A percentile compares a stretch with the other conserved stretches of the same genome.
Conservation (phyloP, 2,888 invertebrate species). For the Gibbula magus region DNA sequence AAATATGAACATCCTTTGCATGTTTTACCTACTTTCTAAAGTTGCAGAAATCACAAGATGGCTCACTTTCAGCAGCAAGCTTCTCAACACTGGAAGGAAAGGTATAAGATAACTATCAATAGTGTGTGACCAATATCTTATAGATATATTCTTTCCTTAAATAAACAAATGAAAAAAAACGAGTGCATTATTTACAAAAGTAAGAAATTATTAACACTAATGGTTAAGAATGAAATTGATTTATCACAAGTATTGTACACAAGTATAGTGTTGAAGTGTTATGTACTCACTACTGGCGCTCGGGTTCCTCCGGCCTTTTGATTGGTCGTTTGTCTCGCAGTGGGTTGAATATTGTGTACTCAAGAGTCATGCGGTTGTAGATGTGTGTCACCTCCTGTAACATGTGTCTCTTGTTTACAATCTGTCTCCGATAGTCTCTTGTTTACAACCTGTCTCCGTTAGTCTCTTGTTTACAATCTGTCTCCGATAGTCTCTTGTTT, state of each 20-base stretch:
- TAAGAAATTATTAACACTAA: too few species aligned
- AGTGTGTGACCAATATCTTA: background rate
- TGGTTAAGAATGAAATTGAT: too few species aligned
- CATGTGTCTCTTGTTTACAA: too few species aligned
- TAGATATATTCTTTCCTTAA: too few species aligned
- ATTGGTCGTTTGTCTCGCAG: conserved; percentile 68
- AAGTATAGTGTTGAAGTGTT: background rate
- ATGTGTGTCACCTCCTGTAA: conserved; percentile 62
- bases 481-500: too few species aligned
- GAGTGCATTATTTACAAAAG: too few species aligned
- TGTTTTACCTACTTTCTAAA: conserved; percentile 58
- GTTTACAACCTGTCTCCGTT: too few species aligned
- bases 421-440: too few species aligned
- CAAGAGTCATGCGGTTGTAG: conserved; percentile 63
- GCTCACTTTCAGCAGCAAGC: conserved; percentile 55
- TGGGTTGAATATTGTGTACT: conserved; percentile 69
- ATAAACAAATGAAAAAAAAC: too few species aligned
- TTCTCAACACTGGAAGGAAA: conserved; percentile 63
- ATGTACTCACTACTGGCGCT: conserved; percentile 63
- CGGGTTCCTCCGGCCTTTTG: conserved; percentile 55
- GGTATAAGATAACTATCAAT: background rate
- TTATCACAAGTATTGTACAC: too few species aligned
- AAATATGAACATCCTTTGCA: too few species aligned
- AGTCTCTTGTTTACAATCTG: too few species aligned
- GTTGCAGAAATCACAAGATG: conserved; percentile 74